A percentile compares a stretch with the other conserved stretches of the same genome.
These are phyloP conservation scores for Antheraea yamamai DNA, from an alignment of 2,888 invertebrate genomes.

Conservation along the genomic window DNA sequence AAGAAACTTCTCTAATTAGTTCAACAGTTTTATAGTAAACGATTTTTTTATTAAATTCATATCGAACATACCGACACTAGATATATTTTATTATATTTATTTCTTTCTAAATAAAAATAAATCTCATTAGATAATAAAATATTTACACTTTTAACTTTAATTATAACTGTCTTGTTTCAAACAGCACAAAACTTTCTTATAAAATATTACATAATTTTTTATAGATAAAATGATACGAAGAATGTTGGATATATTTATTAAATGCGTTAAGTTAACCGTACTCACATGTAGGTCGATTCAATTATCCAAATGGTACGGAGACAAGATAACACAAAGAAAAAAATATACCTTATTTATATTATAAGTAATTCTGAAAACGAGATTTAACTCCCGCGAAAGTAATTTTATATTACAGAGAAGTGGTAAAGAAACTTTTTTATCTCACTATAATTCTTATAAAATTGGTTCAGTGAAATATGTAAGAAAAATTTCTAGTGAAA, in stretches of 20 bases:
- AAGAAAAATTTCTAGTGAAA: constrained; percentile 63
- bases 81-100: no score
- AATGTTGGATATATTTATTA: background rate
- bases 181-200: background rate
- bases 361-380: background rate
- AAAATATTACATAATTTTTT: background rate
- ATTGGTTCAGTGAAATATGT: constrained; percentile 34
- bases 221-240: background rate
- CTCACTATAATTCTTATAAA: background rate
- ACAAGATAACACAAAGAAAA: background rate
- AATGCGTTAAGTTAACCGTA: background rate
- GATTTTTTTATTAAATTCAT: background rate
- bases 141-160: background rate
- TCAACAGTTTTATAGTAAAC: background rate
- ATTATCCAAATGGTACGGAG: constrained; percentile 11
- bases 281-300: background rate
- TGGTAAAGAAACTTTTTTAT: background rate
- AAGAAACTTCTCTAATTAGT: background rate
- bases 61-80: background rate
- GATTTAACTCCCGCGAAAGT: background rate
- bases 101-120: background rate
- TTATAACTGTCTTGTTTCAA: background rate
- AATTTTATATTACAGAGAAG: background rate
- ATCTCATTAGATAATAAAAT: background rate
- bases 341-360: background rate